Evolutionary conservation across 2,797 vertebrate genomes (phyloP), one percentile per base, ranked within the genome.

Genomic region (Gymnopithys bicolor): DNA sequence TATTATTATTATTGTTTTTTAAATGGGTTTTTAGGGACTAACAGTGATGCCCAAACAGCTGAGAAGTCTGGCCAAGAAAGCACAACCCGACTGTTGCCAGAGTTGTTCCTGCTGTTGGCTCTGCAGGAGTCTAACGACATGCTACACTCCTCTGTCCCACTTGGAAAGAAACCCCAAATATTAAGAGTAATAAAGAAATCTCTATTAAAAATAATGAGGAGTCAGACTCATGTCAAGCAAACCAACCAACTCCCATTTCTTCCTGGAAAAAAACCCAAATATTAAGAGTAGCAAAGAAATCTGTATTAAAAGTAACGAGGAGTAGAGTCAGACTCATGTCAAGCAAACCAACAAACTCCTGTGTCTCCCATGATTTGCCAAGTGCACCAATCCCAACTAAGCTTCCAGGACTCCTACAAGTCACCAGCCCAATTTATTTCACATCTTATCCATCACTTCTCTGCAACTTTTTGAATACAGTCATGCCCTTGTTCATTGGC

Each of bases 101-200:
- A 81, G 46, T 39, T 48, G 43, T 52, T 93, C 53, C 66, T 89
- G 60, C 56, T 62, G 73, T 52, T 81, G 71, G 64, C 79, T 75
- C 69, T 55, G 59, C 3, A 1, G n/a, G 58, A 83, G 5, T 27
- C 37, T 67, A 52, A 77, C 4, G 13, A 32, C 62, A 74, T 1
- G 0, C 33, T 52, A 55, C 0, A 0, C 3, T 89, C 52, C 62
- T 49, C 25, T 41, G 2, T 37, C 59, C 18, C n/a, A 77, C 4
- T 3, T 64, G 25, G 32, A 30, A 14, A 32, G 19, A 52, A 28
- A n/a, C 41, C 41, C 41, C 41, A 41, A 41, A 28, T 14, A 45
- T 13, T 13, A 35, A 7, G 4, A 55, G 16, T 6, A 2, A n/a
- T 53, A 60, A 27, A 51, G 27, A 27, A 76, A 33, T 14, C 7